Evolutionary conservation across 2,888 invertebrate genomes (phyloP).

Genomic region (Philereme transversata): DNA sequence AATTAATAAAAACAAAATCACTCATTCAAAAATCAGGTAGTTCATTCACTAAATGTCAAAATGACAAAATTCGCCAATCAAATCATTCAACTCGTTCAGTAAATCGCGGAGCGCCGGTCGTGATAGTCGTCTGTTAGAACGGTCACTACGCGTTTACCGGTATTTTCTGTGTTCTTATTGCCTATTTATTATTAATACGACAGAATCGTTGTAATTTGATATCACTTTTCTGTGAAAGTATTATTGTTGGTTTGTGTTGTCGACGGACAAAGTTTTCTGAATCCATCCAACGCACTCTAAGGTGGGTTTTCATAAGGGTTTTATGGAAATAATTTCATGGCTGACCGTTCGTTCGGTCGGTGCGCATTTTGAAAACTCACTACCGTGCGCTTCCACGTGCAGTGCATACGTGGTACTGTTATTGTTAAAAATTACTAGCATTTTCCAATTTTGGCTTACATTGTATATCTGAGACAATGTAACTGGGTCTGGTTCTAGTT

Average conservation of each 20-base stretch:
- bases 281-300: constrained; percentile 65
- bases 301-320: constrained; percentile 61
- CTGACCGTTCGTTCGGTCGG: constrained; percentile 36
- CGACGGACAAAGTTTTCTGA: constrained; percentile 56
- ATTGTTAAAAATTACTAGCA: too few relatives aligned
- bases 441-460: too few relatives aligned
- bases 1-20: constrained; percentile 2
- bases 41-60: constrained; percentile 17
- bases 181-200: constrained; percentile 42
- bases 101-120: constrained; percentile 67
- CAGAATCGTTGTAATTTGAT: constrained; percentile 52
- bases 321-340: constrained; percentile 49
- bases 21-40: constrained; percentile 6
- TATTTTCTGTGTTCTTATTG: constrained; percentile 60
- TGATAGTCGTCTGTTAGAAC: constrained; percentile 67
- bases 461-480: too few relatives aligned
- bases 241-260: constrained; percentile 57
- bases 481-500: too few relatives aligned
- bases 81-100: constrained; percentile 49
- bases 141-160: constrained; percentile 71
- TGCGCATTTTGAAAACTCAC: constrained; percentile 42
- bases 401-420: constrained; percentile 45
- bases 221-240: constrained; percentile 67
- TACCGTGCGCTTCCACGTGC: constrained; percentile 54
- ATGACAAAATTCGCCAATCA: constrained; percentile 1